Base-by-base conservation (phyloP, 1,140 invertebrate genomes). In the Heterodera schachtii region DNA sequence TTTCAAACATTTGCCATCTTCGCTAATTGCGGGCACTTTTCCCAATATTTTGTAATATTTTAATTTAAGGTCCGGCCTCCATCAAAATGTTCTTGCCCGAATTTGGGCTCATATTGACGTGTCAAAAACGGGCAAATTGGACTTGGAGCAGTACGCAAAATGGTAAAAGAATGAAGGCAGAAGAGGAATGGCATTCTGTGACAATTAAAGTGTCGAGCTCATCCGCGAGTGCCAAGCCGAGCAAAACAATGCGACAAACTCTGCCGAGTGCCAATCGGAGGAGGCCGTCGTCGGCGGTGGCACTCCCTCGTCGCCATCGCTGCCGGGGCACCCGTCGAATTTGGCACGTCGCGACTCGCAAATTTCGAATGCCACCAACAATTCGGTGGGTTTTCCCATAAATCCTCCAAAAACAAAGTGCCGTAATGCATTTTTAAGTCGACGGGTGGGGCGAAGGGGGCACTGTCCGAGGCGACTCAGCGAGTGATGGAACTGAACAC, bases 31-130 rank as follows among this genome's bases (percentile, higher is more conserved):
- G 49, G 6, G 6, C 49, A 52, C 49, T 8, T 8, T 52, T 2
- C 6, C n/a, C n/a, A n/a, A n/a, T n/a, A n/a, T n/a, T n/a, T n/a
- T n/a, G n/a, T n/a, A 11, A 6, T 8, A 8, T 52, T 11, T 8
- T 52, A 2, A 16, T 19, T 41, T 70, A 41, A 78, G 96, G 90
- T 95, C 94, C 87, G 96, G 96, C 82, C 93, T 98, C 83, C 93
- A 94, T 76, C 95, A 96, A 91, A 90, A 92, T 76, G 93, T 94
- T 79, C 92, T 99, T 21, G 97, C 96, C 67, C 94, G 96, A 90
- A 97, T 99, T 90, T 99, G 97, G 96, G 96, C 92, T 90, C 91
- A 88, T 67, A 21, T 83, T 16, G 79, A 83, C 79, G 73, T 84
- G 19, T 49, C 69, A 6, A 69, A 81, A 16, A 82, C 81, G n/a